Evolutionary conservation across 2,888 invertebrate species (phyloP), one percentile per base, ranked within the genome.

Genomic region (Drosophila peninsularis): DNA sequence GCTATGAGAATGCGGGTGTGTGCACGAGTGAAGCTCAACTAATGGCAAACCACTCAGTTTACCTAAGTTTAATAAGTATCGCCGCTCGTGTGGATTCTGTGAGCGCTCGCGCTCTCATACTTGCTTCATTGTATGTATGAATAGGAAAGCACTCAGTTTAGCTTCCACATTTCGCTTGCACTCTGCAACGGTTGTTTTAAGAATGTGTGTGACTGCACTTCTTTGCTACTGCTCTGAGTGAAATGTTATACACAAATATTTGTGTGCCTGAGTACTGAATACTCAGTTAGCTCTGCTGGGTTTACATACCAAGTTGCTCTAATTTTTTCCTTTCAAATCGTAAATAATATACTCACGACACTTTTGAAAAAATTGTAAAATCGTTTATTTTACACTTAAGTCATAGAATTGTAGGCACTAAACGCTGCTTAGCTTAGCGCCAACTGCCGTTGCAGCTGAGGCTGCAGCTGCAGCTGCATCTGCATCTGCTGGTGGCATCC

Each of bases 341-440:
- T 11, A 17, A 17, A 36, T 34, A 1, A 45, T 6, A 19, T 10
- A 34, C n/a, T n/a, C 11, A 27, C 11, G 2, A 36, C 39, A 34
- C 41, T 49, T 66, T 62, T 71, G 63, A 68, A 88, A 82, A 89
- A 75, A 67, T 81, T 89, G 83, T 83, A 83, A 83, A 83, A 83
- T 87, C 88, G 65, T 85, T 89, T 89, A 83, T 81, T 83, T 87
- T 83, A 89, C 64, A 36, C 83, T 83, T 87, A 83, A 69, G 57
- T 87, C 63, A 68, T 74, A 80, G 24, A 58, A 58, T 71, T 71
- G 37, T 83, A 83, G 83, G 83, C 83, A 83, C 83, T 84, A 75
- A 67, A 49, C 69, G 85, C 82, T 78, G 85, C 69, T 68, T 53
- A 54, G 88, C 70, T 57, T 53, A 56, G 62, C 68, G 72, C 62